phyloP scores from a whole-genome alignment of 2,888 invertebrate genomes.

The Lepidochitona cinerea region DNA sequence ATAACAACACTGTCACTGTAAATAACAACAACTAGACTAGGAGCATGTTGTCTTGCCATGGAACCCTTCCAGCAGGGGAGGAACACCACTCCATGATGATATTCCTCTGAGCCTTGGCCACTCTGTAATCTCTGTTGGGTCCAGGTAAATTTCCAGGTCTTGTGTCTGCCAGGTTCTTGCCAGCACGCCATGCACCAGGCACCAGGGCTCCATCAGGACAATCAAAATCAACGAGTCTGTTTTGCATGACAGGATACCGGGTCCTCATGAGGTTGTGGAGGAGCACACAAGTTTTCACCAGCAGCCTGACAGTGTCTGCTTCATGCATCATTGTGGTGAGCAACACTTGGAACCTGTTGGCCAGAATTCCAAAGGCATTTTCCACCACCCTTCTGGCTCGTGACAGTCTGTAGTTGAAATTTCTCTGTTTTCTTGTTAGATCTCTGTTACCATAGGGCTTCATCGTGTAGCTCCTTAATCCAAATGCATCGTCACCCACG shows the following conservation, averaged over 20 bases:
- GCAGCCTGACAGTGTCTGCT: slow-evolving; percentile 20
- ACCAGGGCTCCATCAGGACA: too few relatives aligned
- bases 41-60: too few relatives aligned
- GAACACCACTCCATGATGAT: too few relatives aligned
- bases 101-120: too few relatives aligned
- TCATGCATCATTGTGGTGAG: slow-evolving; percentile 28
- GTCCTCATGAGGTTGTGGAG: slow-evolving; percentile 30
- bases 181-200: too few relatives aligned
- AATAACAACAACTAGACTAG: too few relatives aligned
- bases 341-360: slow-evolving; percentile 26
- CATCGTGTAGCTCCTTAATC: slow-evolving; percentile 23
- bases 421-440: slow-evolving; percentile 25
- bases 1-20: too few relatives aligned
- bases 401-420: slow-evolving; percentile 37
- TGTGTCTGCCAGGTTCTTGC: too few relatives aligned
- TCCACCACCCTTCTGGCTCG: slow-evolving; percentile 33
- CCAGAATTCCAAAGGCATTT: slow-evolving; percentile 38
- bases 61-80: too few relatives aligned
- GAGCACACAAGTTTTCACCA: slow-evolving; percentile 23
- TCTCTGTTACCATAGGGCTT: slow-evolving; percentile 26
- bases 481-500: slow-evolving; percentile 28
- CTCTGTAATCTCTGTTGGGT: too few relatives aligned
- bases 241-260: slow-evolving; percentile 24
- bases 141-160: too few relatives aligned
- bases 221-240: slow-evolving; percentile 15